A percentile compares a stretch with the other conserved stretches of the same genome.
These are phyloP conservation scores for Achroia grisella DNA, from an alignment of 1,140 invertebrate genomes.

Conservation along the genomic window DNA sequence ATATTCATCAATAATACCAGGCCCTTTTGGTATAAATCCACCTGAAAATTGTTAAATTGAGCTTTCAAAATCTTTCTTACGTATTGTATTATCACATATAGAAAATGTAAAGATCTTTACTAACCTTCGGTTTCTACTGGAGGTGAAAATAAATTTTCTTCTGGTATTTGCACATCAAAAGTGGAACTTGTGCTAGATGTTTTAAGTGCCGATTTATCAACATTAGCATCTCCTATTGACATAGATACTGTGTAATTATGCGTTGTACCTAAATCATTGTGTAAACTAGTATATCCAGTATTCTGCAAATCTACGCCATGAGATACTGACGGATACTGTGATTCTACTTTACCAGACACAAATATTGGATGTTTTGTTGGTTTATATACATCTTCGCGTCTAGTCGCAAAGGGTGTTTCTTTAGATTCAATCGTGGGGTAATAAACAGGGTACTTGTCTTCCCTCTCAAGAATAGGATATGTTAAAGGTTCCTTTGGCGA, in stretches of 20 bases:
- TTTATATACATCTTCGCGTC: slow-evolving; percentile 41
- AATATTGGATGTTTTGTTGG: slow-evolving; percentile 54
- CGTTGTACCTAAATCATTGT: slow-evolving; percentile 20
- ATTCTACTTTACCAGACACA: slow-evolving; percentile 40
- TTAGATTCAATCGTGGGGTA: slow-evolving; percentile 42
- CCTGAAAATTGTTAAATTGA: slow-evolving; percentile 47
- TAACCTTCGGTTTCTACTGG: slow-evolving; percentile 81
- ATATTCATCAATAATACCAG: slow-evolving; percentile 74
- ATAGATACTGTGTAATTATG: slow-evolving; percentile 39
- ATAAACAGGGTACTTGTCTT: slow-evolving; percentile 63
- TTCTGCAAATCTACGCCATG: slow-evolving; percentile 23
- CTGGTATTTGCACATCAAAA: slow-evolving; percentile 31
- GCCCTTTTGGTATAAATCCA: slow-evolving; percentile 81
- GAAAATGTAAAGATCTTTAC: neutral
- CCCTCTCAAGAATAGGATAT: slow-evolving; percentile 47
- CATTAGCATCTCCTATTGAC: slow-evolving; percentile 20
- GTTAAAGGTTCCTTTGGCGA: slow-evolving; percentile 39
- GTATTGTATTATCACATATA: too few species aligned
- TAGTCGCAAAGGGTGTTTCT: slow-evolving; percentile 26
- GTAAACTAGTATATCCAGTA: slow-evolving; percentile 21
- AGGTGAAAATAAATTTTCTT: slow-evolving; percentile 75
- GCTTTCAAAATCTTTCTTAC: slow-evolving; percentile 65
- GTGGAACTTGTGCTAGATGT: slow-evolving; percentile 21
- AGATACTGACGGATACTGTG: slow-evolving; percentile 28
- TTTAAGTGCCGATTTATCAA: slow-evolving; percentile 24